phyloP scores from a whole-genome alignment of 2,888 invertebrate species.

The Notodonta ziczac region DNA sequence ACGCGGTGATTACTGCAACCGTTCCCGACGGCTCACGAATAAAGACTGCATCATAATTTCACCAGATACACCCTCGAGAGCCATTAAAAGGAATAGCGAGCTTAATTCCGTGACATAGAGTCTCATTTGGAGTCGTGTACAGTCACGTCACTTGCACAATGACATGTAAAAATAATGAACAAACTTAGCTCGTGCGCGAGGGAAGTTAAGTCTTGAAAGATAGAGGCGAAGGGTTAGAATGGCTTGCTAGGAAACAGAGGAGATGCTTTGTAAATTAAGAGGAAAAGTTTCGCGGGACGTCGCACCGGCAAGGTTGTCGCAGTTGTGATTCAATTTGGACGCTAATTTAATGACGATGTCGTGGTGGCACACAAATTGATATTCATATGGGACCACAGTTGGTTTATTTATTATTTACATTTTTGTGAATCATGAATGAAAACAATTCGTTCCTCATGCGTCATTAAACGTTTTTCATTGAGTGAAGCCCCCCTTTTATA shows the following conservation, averaged over 20 bases:
- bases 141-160: slow-evolving; percentile 81
- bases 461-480: slow-evolving; percentile 12
- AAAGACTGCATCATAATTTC: slow-evolving; percentile 85
- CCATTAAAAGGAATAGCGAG: slow-evolving; percentile 59
- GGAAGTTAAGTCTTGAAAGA: slow-evolving; percentile 64
- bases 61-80: slow-evolving; percentile 78
- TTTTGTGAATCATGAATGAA: slow-evolving; percentile 51
- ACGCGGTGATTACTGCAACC: slow-evolving; percentile 85
- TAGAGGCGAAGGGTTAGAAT: slow-evolving; percentile 57
- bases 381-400: slow-evolving; percentile 81
- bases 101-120: slow-evolving; percentile 62
- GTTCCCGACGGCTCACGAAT: slow-evolving; percentile 85
- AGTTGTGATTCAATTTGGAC: slow-evolving; percentile 84
- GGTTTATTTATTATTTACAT: slow-evolving; percentile 70
- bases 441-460: slow-evolving; percentile 34
- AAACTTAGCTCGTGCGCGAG: slow-evolving; percentile 64
- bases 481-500: not conserved
- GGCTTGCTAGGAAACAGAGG: slow-evolving; percentile 48
- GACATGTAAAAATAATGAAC: slow-evolving; percentile 85
- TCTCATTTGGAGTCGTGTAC: slow-evolving; percentile 57
- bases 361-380: slow-evolving; percentile 82
- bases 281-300: slow-evolving; percentile 82
- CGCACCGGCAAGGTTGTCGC: slow-evolving; percentile 81
- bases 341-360: slow-evolving; percentile 83
- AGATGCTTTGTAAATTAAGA: slow-evolving; percentile 84